Conservation (phyloP, 2,888 invertebrate species). For the Dryocosmus kuriphilus region DNA sequence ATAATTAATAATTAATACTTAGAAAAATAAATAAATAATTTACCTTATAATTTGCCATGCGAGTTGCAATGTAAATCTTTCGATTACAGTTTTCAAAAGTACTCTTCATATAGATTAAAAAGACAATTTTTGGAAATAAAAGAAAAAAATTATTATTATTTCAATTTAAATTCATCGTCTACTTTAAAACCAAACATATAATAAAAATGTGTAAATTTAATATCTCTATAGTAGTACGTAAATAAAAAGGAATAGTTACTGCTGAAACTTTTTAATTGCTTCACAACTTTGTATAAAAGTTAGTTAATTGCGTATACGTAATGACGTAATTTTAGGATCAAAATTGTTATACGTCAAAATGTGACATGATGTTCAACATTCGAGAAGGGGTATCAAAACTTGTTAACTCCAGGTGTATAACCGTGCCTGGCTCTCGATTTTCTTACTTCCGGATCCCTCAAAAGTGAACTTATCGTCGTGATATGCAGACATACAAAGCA, state of each 20-base stretch:
- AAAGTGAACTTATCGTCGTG: constrained; percentile 64
- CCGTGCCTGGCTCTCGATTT: constrained; percentile 69
- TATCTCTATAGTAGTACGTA: neutral
- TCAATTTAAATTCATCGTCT: too few species aligned
- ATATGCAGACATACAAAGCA: constrained; percentile 56
- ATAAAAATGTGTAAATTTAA: too few species aligned
- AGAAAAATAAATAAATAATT: constrained; percentile 10
- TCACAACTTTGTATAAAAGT: constrained; percentile 39
- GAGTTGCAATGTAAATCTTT: too few species aligned
- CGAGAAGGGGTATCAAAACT: constrained; percentile 54
- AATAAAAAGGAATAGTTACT: constrained; percentile 48
- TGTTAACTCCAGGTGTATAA: constrained; percentile 53
- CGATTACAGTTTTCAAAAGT: too few species aligned
- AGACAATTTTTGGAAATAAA: too few species aligned
- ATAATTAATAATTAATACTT: neutral
- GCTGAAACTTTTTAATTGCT: constrained; percentile 57
- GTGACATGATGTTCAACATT: constrained; percentile 41
- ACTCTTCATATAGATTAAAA: too few species aligned
- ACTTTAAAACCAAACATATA: too few species aligned
- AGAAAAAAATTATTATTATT: too few species aligned
- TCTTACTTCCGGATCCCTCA: constrained; percentile 70
- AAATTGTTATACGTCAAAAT: constrained; percentile 51
- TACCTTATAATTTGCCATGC: neutral
- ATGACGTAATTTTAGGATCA: constrained; percentile 44
- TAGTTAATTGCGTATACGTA: constrained; percentile 5